A percentile compares a stretch with the other conserved stretches of the same genome.
Conservation (phyloP, 2,113 vertebrate genomes). For the Rissa tridactyla region DNA sequence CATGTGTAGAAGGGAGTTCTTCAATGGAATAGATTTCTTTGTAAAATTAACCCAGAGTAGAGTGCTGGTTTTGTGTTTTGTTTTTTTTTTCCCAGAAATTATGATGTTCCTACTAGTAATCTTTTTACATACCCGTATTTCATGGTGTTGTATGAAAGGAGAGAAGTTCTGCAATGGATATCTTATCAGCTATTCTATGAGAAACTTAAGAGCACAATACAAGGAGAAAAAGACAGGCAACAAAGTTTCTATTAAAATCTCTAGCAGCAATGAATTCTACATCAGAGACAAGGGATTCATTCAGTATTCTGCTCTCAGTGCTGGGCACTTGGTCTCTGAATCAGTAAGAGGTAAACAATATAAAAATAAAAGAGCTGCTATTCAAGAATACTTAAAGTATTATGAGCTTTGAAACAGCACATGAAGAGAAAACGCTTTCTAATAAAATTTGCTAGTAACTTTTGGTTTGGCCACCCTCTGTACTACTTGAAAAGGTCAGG, state of each 20-base stretch:
- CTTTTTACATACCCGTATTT: neutral
- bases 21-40: neutral
- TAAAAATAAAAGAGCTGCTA: neutral
- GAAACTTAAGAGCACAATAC: neutral
- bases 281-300: neutral
- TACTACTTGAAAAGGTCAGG: neutral
- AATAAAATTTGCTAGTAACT: neutral
- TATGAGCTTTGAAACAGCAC: neutral
- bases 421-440: neutral
- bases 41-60: neutral
- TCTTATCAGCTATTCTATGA: neutral
- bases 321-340: neutral
- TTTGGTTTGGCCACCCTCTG: constrained; percentile 16
- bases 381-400: neutral
- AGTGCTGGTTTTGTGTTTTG: rapidly evolving
- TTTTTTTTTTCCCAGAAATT: neutral
- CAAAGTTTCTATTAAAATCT: neutral
- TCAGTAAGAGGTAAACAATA: neutral
- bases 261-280: neutral
- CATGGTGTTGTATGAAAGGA: neutral
- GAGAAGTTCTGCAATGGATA: neutral
- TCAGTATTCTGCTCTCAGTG: neutral
- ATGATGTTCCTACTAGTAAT: neutral
- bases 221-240: neutral
- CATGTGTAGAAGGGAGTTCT: neutral